Base-by-base conservation (phyloP, 2,888 invertebrate genomes). In the Hydraecia micacea region DNA sequence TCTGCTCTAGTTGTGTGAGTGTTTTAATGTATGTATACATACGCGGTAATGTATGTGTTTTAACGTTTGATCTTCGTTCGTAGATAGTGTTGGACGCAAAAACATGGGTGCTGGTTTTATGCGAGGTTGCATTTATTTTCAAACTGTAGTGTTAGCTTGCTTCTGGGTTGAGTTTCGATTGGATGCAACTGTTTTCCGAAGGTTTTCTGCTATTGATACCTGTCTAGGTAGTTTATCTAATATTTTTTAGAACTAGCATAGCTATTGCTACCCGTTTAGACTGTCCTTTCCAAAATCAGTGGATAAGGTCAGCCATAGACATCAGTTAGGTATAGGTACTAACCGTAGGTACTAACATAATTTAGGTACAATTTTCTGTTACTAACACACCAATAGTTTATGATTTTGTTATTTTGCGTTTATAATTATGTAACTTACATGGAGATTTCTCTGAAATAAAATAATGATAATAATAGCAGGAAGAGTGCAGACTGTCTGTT, bases 21-120 rank as follows among this genome's bases (percentile, higher is more conserved):
- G 77, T 82, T 79, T 86, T 88, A 89, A 84, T 83, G 84, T 74
- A 80, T 85, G 83, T 87, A 86, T 88, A 83, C 84, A 84, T 81
- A 78, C 66, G n/a, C 71, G 11, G 90, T 86, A 88, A 85, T 89
- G 89, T 90, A 88, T 83, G 72, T 75, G 85, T 81, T 82, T 81
- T 66, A 79, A 68, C 84, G 80, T 87, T 90, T 90, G 88, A 89
- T 90, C 85, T 89, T 67, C 80, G 79, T 62, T 76, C 73, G 68
- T 66, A 88, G 89, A 86, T 83, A 84, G 81, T 66, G 74, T 68
- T 79, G 65, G 36, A 68, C 32, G 87, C 67, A 84, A 85, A 85
- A 85, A 84, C 87, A 84, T 86, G 60, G 87, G 60, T 67, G 74
- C 77, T 58, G 79, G 75, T 84, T 84, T 85, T 80, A 80, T 84